Conservation (phyloP, 2,113 vertebrate genomes). For the Vombatus ursinus region DNA sequence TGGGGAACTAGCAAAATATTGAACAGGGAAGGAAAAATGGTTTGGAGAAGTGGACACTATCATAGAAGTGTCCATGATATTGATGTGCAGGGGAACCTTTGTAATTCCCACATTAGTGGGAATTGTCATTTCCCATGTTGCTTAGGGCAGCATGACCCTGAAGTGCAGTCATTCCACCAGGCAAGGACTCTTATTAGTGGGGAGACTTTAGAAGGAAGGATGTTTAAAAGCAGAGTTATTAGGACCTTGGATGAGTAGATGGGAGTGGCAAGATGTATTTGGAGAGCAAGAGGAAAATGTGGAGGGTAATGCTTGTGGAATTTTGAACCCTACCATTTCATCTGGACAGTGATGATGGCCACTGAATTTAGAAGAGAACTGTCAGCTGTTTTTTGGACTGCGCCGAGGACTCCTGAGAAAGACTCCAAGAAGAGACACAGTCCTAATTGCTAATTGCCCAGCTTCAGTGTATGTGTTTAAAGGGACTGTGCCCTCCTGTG, state of each 20-base stretch:
- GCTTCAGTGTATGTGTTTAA: background rate
- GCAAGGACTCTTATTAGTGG: background rate
- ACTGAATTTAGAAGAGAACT: background rate
- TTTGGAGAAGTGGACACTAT: conserved; percentile 43
- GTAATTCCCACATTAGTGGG: background rate
- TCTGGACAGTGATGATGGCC: background rate
- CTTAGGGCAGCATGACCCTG: background rate
- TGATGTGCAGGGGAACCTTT: background rate
- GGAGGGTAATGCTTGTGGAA: background rate
- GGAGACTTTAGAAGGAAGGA: background rate
- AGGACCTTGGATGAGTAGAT: background rate
- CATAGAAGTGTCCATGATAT: conserved; percentile 20
- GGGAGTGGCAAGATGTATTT: background rate
- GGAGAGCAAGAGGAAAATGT: background rate
- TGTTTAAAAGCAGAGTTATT: background rate
- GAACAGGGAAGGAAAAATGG: conserved; percentile 35
- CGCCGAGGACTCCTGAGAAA: background rate
- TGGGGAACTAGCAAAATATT: conserved; percentile 45
- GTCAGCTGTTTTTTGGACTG: background rate
- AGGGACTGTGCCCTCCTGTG: background rate
- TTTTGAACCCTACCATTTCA: background rate
- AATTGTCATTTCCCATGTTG: background rate
- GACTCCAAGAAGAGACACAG: background rate
- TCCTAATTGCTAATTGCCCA: background rate
- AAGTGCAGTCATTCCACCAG: background rate